Base-by-base conservation (phyloP, 1,140 invertebrate species). In the Battus philenor region DNA sequence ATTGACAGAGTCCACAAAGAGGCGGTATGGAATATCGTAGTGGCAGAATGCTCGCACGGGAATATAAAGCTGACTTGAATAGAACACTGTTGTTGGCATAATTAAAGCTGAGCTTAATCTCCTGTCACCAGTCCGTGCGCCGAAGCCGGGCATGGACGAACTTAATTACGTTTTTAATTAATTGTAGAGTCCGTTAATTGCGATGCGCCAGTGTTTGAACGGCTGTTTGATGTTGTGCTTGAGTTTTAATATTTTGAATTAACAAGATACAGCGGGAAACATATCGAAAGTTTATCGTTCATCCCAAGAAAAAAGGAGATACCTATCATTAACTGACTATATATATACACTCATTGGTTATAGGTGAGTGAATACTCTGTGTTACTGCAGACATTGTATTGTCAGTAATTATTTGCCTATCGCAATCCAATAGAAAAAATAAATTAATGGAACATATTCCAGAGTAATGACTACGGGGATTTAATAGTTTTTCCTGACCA, bases 161-260 rank as follows among this genome's bases (percentile, higher is more conserved):
- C 53, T 78, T 81, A 69, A 76, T 80, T 80, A 75, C 54, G 63
- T 76, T 71, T 74, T 71, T 78, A 67, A 75, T 78, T 70, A 73
- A 60, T 67, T 57, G 54, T 55, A 48, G 32, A 38, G 33, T 15
- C 38, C 47, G 33, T 51, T 64, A 50, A 50, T 22, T 32, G 17
- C 13, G 22, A 29, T 15, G 45, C 27, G 29, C 41, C 4, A 46
- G 32, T 45, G 29, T 17, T 54, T 39, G 30, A 44, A 31, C 12
- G 34, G 20, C 39, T 47, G 30, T 43, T 41, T 52, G 20, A 32
- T 49, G n/a, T 24, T 47, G 36, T 36, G 17, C 33, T 36, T 36
- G 18, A 36, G 33, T 41, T 41, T 27, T 41, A 41, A 41, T 16
- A 41, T 41, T 27, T 15, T 27, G 18, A 13, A 15, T 26, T 27